Percentiles rank a stretch among this genome's conserved stretches.
Conservation (phyloP, 2,113 vertebrate species). For the Hyperopisus bebe region DNA sequence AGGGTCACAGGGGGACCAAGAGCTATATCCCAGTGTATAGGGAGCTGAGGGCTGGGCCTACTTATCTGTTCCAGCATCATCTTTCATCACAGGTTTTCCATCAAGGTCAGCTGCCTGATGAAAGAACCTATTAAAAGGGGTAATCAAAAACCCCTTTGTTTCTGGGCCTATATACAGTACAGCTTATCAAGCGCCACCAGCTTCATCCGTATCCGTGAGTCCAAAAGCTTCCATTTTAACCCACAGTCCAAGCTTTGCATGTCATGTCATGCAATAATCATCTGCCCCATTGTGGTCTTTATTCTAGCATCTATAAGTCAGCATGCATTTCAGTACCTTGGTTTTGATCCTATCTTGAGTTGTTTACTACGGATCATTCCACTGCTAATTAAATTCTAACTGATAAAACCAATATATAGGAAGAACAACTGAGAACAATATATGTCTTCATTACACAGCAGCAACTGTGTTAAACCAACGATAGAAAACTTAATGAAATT, state of each 20-base stretch:
- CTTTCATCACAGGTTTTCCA: slow-evolving; percentile 27
- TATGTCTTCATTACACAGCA: neutral
- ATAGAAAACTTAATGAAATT: neutral
- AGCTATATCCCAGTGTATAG: slow-evolving; percentile 4
- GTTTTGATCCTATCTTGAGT: neutral
- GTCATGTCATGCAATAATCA: neutral
- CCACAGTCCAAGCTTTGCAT: neutral
- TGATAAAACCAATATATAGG: neutral
- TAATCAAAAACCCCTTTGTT: slow-evolving; percentile 30
- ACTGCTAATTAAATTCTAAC: neutral
- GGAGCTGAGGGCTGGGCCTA: slow-evolving; percentile 17
- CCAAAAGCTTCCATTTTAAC: neutral
- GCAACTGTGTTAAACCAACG: neutral
- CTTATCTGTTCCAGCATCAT: slow-evolving; percentile 37
- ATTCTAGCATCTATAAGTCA: neutral
- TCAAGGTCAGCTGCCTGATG: slow-evolving; percentile 28
- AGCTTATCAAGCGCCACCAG: slow-evolving; percentile 14
- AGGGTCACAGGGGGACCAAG: slow-evolving; percentile 36
- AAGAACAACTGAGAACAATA: neutral
- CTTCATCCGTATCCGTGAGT: neutral
- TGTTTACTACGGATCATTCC: neutral
- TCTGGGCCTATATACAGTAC: slow-evolving; percentile 27
- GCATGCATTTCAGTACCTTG: neutral
- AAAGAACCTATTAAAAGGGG: slow-evolving; percentile 37
- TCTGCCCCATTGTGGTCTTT: neutral